Base-by-base conservation (phyloP, 2,888 invertebrate species). In the Eristalis tenax region DNA sequence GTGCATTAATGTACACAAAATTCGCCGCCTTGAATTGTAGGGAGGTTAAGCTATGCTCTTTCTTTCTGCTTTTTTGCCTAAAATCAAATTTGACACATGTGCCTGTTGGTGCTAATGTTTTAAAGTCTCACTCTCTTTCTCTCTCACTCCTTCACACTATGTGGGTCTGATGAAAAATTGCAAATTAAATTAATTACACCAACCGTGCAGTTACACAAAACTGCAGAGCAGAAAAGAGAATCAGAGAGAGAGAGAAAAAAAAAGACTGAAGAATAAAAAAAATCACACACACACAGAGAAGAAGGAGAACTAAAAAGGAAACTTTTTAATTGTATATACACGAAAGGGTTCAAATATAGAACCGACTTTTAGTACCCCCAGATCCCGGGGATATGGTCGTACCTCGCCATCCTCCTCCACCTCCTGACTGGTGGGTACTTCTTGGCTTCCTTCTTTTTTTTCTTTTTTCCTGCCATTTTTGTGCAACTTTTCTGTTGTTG, bases 61-160 rank as follows among this genome's bases (percentile, higher is more conserved):
- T 75, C 79, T 74, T 78, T 6, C 10, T 32, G 0, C 22, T 83
- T 79, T 71, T 75, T 83, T 22, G 66, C 59, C 87, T 83, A 76
- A 87, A 87, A 87, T 87, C 87, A 76, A 87, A 83, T 87, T 83
- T 87, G 87, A 87, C 87, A 87, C 87, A 87, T 87, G 87, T 87
- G 87, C 66, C 83, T 79, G 83, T 76, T 80, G 83, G 73, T 83
- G 79, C 76, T 83, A 87, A 87, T 83, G 87, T 80, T 83, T 79
- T 80, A 80, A 86, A 89, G 83, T 40, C 61, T 35, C 61, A 61
- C 70, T 80, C 74, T 61, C 35, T 22, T 15, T 65, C 75, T 23
- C 63, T 32, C 50, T 10, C 23, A 32, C 28, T 22, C 35, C 32
- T 22, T 15, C 6, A 6, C 18, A 32, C 63, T 68, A 50, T 66